Base-by-base conservation (phyloP, 2,888 invertebrate species). In the Drosophila pegasa region DNA sequence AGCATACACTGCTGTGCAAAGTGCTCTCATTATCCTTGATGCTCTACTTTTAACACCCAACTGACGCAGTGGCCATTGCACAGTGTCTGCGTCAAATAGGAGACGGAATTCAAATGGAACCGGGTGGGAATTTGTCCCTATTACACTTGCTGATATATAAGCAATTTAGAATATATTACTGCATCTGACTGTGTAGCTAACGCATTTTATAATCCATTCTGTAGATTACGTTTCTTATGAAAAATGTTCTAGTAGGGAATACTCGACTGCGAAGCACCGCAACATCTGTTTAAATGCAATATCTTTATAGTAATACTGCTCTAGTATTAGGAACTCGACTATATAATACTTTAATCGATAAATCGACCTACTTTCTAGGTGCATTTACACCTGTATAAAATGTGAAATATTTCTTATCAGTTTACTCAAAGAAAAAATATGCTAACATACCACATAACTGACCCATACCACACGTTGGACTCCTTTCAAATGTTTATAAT, bases 21-120 rank as follows among this genome's bases (percentile, higher is more conserved):
- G 87, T 84, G 85, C 55, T 87, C 87, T 83, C 82, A 87, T 83
- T 83, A 83, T 83, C 79, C 82, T 81, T 76, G 79, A 62, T 83
- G 83, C 79, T 81, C 82, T 84, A 87, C 82, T 87, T 82, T 83
- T 79, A 63, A 84, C 76, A 69, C 41, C 60, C 50, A 56, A 54
- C 65, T 67, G 77, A 47, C 40, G 73, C 77, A 76, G 64, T 16
- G 27, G 16, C 6, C 29, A 14, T 18, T 35, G 35, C 57, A 71
- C 68, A 57, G 65, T 75, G 80, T 56, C 56, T 45, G 50, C 54
- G 70, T 41, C 47, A 57, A 52, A 45, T 37, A 25, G n/a, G 12
- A 67, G 43, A 43, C 20, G 14, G 22, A 45, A 55, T 20, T 64
- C 27, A 52, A 27, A 64, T 29, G 18, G 29, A 16, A 51, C n/a